These are phyloP conservation scores for Patagioenas fasciata DNA, from an alignment of 2,113 vertebrate genomes.

Conservation along the genomic window DNA sequence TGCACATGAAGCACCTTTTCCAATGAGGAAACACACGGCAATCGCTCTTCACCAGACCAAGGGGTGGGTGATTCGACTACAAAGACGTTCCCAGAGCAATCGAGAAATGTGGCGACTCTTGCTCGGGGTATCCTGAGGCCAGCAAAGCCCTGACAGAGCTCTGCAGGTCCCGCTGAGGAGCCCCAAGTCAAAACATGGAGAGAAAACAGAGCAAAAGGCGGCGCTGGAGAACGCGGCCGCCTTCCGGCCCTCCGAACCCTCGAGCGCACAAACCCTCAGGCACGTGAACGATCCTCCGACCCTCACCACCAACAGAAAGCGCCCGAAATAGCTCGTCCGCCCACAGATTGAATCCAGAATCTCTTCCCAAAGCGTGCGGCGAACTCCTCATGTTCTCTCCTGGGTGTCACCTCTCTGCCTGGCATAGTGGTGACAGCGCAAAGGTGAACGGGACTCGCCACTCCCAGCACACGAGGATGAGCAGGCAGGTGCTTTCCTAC, in stretches of 20 bases:
- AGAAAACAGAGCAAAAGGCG: not conserved
- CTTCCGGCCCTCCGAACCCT: fast-evolving
- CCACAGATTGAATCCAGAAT: not conserved
- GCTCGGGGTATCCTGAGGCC: not conserved
- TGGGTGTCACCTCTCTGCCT: not conserved
- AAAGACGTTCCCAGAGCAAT: not conserved
- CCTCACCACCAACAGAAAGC: not conserved
- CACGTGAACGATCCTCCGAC: fast-evolving
- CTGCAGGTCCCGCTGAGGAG: not conserved
- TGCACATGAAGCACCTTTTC: not conserved
- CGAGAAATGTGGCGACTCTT: not conserved
- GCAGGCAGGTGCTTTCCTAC: conserved; percentile 44
- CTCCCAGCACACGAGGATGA: not conserved
- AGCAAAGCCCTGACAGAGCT: not conserved
- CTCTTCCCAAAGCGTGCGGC: not conserved
- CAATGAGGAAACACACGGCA: fast-evolving
- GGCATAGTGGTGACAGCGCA: fast-evolving
- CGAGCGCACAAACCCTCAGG: fast-evolving
- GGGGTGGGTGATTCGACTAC: not conserved
- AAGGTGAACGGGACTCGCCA: not conserved
- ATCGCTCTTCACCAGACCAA: not conserved
- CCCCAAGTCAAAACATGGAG: fast-evolving
- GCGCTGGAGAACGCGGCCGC: not conserved
- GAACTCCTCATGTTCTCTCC: not conserved
- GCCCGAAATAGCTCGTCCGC: not conserved